phyloP scores from a whole-genome alignment of 2,797 vertebrate species.

The Halcyon smyrnensis region DNA sequence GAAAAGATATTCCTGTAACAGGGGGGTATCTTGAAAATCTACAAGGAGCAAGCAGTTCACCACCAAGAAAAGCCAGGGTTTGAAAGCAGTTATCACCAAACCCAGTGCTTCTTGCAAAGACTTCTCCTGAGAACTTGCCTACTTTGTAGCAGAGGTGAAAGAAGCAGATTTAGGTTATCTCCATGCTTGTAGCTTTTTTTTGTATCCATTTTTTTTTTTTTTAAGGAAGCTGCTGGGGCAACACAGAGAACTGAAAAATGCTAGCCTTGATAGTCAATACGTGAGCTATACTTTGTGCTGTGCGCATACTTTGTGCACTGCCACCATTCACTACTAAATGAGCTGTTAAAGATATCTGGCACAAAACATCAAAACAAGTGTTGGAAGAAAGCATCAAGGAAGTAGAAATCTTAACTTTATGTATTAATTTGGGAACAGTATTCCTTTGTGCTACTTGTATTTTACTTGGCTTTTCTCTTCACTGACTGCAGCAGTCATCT shows the following conservation, averaged over 20 bases:
- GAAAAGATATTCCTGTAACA: no score
- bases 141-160: no score
- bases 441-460: background rate
- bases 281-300: background rate
- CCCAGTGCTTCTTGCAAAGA: no score
- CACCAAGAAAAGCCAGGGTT: no score
- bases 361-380: background rate
- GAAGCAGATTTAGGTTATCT: background rate
- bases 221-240: background rate
- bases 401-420: background rate
- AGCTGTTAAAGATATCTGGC: background rate
- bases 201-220: background rate
- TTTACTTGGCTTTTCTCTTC: background rate
- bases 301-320: background rate
- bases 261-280: background rate
- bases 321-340: background rate
- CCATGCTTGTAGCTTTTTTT: background rate
- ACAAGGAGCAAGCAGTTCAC: no score
- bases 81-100: no score
- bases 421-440: background rate
- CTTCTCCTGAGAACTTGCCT: no score
- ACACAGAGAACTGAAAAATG: background rate
- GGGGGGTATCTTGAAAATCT: no score
- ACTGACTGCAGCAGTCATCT: background rate
- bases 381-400: background rate